Conservation (phyloP, 1,140 invertebrate species). For the Ceratoteleas bidentatus region DNA sequence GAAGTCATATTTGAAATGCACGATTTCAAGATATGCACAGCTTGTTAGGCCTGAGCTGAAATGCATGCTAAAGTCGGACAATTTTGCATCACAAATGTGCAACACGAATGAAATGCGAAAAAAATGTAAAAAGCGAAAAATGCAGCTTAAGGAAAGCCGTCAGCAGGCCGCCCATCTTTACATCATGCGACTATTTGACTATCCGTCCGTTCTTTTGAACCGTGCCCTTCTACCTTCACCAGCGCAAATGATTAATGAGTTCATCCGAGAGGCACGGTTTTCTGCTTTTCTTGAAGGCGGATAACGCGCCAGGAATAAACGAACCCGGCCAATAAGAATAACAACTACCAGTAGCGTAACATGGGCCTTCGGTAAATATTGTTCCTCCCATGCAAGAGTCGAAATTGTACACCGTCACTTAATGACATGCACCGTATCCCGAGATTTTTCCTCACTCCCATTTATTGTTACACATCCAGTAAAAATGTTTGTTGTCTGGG, state of each 20-base stretch:
- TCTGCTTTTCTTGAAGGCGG: conserved; percentile 65
- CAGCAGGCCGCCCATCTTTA: conserved; percentile 30
- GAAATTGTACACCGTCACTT: conserved; percentile 31
- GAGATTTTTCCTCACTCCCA: conserved; percentile 14
- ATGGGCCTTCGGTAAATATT: conserved; percentile 19
- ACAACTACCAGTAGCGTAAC: conserved; percentile 44
- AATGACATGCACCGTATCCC: conserved; percentile 14
- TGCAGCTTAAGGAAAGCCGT: conserved; percentile 47
- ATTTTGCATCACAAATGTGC: conserved; percentile 54
- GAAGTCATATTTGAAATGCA: neutral
- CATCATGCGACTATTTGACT: conserved; percentile 53
- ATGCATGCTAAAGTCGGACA: conserved; percentile 20
- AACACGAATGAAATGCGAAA: conserved; percentile 28
- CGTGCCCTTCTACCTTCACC: conserved; percentile 62
- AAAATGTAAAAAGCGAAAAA: conserved; percentile 55
- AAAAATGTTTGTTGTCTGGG: conserved; percentile 2
- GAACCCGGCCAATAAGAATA: conserved; percentile 28
- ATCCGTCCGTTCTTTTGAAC: conserved; percentile 55
- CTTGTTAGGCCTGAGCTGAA: conserved; percentile 15
- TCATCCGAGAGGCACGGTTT: conserved; percentile 53
- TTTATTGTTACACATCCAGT: conserved; percentile 24
- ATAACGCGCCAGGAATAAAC: conserved; percentile 51
- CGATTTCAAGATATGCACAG: neutral
- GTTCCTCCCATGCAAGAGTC: conserved; percentile 12
- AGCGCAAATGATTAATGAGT: conserved; percentile 70